Percentiles rank a stretch among this genome's conserved stretches.
phyloP scores from a whole-genome alignment of 1,140 invertebrate genomes.

The Eupristina koningsbergeri region DNA sequence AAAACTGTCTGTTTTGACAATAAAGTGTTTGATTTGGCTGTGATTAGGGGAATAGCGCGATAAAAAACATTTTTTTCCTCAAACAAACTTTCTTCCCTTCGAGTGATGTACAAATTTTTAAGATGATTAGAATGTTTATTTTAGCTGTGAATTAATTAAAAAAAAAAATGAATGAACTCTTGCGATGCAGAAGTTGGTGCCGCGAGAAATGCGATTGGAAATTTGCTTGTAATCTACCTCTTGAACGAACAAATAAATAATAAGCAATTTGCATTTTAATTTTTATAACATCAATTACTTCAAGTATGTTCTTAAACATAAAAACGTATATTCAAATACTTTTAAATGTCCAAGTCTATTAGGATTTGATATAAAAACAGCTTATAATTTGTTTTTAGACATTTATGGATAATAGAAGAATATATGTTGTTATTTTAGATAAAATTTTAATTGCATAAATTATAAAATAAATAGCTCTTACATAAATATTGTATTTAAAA shows the following conservation, averaged over 20 bases:
- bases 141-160: background rate
- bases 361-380: background rate
- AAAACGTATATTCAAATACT: background rate
- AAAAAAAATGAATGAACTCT: no score
- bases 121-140: background rate
- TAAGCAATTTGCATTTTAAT: no score
- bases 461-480: background rate
- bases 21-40: constrained; percentile 12
- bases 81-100: background rate
- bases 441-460: background rate
- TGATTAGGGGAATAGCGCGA: background rate
- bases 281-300: background rate
- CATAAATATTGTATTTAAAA: background rate
- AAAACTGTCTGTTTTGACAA: constrained; percentile 21
- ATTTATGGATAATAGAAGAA: background rate
- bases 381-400: background rate
- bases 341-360: background rate
- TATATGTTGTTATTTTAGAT: background rate
- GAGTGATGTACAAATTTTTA: background rate
- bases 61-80: background rate
- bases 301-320: no score
- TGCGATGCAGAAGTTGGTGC: background rate
- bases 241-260: no score
- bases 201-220: background rate
- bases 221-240: background rate